Base-by-base conservation (phyloP, 1,140 invertebrate species). In the Plutomurus gul region DNA sequence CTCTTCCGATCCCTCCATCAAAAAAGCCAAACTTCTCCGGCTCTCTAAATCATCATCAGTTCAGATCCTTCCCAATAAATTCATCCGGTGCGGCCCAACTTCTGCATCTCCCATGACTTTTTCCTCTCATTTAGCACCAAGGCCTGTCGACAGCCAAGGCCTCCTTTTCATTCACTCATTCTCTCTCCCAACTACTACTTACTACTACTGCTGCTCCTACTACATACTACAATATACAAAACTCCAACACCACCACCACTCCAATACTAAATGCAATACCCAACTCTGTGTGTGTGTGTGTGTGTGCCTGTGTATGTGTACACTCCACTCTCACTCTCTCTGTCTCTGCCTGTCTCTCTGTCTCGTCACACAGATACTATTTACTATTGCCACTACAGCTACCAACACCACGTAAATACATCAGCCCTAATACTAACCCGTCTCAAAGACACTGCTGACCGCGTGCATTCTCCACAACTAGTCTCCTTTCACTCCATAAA, bases 41-140 rank as follows among this genome's bases (percentile, higher is more conserved):
- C 76, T 37, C 79, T 81, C 82, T 83, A 80, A 80, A 80, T 82
- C 81, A 80, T 80, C 81, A 80, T 78, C 71, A 80, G 60, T 49
- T 76, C 75, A 60, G 51, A 43, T 79, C 74, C 75, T 80, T 80
- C 79, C 73, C 75, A 80, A 80, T 80, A 77, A 76, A 76, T 80
- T 76, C 70, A 65, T 76, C 39, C 20, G 22, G 40, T 51, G n/a
- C n/a, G 22, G 27, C 47, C 49, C 46, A 75, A 51, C 73, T 51
- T 25, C 73, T 36, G 40, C 73, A 43, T 47, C 73, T 75, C 43
- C 47, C 73, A 49, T 65, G 75, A 77, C 76, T 77, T 77, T 71
- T 60, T 70, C 76, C 60, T 36, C 51, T 46, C 51, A 49, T 72
- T 72, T 72, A 72, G 36, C 70, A 72, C 36, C 70, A 65, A 65